Conservation (phyloP, 2,888 invertebrate species). For the Phytoseiulus persimilis region DNA sequence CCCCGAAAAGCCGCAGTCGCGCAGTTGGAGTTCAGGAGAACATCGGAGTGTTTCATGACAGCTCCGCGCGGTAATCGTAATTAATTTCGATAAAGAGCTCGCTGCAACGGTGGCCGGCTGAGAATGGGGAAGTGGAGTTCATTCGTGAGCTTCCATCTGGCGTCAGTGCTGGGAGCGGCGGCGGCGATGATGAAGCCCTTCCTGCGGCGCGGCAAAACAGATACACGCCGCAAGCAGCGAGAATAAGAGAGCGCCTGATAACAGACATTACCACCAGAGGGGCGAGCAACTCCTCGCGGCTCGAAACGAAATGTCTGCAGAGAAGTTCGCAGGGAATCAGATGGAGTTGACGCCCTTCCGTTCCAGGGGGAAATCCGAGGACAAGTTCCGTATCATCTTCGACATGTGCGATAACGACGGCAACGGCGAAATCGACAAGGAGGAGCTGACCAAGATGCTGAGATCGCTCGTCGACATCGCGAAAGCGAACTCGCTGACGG, state of each 20-base stretch:
- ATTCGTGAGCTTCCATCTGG: neutral
- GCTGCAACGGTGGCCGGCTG: neutral
- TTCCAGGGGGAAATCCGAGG: slow-evolving; percentile 63
- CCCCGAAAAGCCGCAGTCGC: neutral
- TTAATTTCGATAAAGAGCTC: neutral
- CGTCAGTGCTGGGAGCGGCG: neutral
- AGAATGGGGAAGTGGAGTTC: neutral
- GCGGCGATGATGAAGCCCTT: too few relatives aligned
- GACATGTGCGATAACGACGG: slow-evolving; percentile 95
- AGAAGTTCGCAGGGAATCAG: neutral
- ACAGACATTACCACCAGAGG: neutral
- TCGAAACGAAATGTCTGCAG: neutral
- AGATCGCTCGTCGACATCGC: slow-evolving; percentile 85
- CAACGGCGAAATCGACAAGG: slow-evolving; percentile 86
- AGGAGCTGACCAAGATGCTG: slow-evolving; percentile 84
- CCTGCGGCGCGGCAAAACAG: neutral
- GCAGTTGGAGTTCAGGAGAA: neutral
- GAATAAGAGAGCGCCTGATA: neutral
- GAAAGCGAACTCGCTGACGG: slow-evolving; percentile 72
- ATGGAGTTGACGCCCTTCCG: neutral
- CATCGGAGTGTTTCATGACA: neutral
- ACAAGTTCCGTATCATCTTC: slow-evolving; percentile 84
- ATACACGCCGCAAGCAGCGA: neutral
- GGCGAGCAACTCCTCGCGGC: neutral
- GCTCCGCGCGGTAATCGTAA: neutral